These are phyloP conservation scores for Eupithecia subumbrata DNA, from an alignment of 2,888 invertebrate species.

Conservation along the genomic window DNA sequence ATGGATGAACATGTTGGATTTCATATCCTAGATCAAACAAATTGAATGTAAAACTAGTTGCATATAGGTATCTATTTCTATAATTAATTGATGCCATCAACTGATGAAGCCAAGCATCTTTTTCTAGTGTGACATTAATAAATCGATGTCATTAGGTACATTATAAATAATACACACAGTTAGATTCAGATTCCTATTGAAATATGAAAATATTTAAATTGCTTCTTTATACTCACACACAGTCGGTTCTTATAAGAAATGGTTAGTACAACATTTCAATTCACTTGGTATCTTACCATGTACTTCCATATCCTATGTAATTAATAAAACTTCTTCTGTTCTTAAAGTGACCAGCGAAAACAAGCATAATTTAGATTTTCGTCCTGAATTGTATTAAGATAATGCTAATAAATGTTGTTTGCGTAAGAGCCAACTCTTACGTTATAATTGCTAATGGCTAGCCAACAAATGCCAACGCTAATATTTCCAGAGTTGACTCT, in stretches of 20 bases:
- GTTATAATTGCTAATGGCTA: neutral
- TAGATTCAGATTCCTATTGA: neutral
- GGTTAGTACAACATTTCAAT: neutral
- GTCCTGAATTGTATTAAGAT: neutral
- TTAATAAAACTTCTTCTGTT: too few species aligned
- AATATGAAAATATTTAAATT: neutral
- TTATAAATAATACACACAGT: neutral
- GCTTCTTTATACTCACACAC: too few species aligned
- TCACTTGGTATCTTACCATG: neutral
- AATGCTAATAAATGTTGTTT: neutral
- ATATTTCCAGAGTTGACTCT: neutral
- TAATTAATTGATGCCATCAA: slow-evolving; percentile 5
- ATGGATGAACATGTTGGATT: neutral
- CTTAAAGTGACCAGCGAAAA: neutral
- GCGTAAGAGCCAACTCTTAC: neutral
- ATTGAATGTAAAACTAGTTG: neutral
- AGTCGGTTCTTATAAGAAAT: neutral
- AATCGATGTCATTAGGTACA: neutral
- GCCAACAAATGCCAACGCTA: neutral
- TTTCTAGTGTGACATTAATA: neutral
- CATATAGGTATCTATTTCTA: neutral
- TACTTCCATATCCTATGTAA: too few species aligned
- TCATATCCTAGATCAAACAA: neutral
- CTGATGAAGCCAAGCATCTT: neutral
- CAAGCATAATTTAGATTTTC: neutral